Base-by-base conservation (phyloP, 2,113 vertebrate species). In the Sceloporus undulatus region DNA sequence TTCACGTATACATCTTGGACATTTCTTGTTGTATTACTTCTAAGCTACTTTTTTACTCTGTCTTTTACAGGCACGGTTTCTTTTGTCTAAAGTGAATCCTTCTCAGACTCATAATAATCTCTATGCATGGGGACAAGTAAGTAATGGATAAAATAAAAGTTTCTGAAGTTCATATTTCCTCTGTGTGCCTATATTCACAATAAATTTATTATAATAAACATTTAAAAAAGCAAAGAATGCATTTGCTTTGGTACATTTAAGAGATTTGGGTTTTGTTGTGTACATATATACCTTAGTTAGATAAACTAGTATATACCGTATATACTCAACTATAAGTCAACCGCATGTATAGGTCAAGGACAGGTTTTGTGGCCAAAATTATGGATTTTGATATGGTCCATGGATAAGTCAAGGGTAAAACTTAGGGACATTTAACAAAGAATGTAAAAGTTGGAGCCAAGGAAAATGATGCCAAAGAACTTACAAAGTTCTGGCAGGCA, bases 31-130 rank as follows among this genome's bases (percentile, higher is more conserved):
- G 27, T 74, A 71, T 52, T 40, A 2, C 85, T 75, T 90, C 88
- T 78, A 56, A 71, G 89, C 1, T 87, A 34, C 27, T 89, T 78
- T 52, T 2, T 84, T 74, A 8, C 93, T 91, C 91, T 89, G 96
- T 95, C 0, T 76, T 93, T 92, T 77, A 18, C 91, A 99, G 97
- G 98, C 98, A 66, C 98, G 98, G 87, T 99, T 99, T 95, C 97
- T 99, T 90, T 96, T 99, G 89, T 99, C 99, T 62, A 99, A 99
- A 96, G 98, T 99, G 95, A 99, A 99, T 93, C 99, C 99, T 34
- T 99, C 99, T 42, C 99, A 99, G 97, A 99, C 99, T 29, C 98
- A 99, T 97, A 99, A 99, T 95, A 99, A 99, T 95, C 96, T 98
- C 84, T 99, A 99, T 73, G 95, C 97, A 0, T 99, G 98, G 98